A percentile compares a stretch with the other conserved stretches of the same genome.
Evolutionary conservation across 2,113 vertebrate species (phyloP).

Genomic region (Alexandromys fortis): DNA sequence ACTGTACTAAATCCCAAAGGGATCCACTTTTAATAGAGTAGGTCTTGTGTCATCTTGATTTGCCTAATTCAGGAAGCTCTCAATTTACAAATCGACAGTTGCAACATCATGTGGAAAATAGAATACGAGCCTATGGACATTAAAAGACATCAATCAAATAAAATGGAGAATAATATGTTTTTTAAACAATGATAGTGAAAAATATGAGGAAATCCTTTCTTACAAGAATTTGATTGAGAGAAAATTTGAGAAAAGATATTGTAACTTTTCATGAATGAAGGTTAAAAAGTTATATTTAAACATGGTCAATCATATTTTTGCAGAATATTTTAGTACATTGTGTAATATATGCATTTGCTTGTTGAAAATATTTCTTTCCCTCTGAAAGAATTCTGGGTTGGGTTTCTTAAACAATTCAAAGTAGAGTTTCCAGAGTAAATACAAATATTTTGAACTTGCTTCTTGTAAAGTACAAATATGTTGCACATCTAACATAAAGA

Average conservation of each 20-base stretch:
- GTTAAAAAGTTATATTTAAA: neutral
- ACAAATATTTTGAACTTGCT: neutral
- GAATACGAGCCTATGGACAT: neutral
- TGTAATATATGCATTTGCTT: neutral
- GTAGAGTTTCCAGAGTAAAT: neutral
- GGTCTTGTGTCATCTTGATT: neutral
- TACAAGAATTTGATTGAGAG: constrained; percentile 1
- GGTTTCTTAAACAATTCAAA: neutral
- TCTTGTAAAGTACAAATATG: neutral
- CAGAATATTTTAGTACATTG: neutral
- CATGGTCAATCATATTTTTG: no score
- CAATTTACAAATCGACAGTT: neutral
- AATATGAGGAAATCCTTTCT: neutral
- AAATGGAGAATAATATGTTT: neutral
- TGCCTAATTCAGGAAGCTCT: neutral
- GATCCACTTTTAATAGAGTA: neutral
- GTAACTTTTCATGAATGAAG: neutral
- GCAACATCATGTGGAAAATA: neutral
- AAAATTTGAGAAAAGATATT: neutral
- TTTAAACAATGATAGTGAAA: neutral
- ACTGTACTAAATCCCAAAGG: neutral
- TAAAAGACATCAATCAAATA: neutral
- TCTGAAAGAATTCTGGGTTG: neutral
- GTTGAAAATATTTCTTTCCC: neutral
- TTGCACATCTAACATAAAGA: neutral